Evolutionary conservation across 1,140 invertebrate genomes (phyloP), one percentile per base, ranked within the genome.

Genomic region (Schlechtendalia chinensis): DNA sequence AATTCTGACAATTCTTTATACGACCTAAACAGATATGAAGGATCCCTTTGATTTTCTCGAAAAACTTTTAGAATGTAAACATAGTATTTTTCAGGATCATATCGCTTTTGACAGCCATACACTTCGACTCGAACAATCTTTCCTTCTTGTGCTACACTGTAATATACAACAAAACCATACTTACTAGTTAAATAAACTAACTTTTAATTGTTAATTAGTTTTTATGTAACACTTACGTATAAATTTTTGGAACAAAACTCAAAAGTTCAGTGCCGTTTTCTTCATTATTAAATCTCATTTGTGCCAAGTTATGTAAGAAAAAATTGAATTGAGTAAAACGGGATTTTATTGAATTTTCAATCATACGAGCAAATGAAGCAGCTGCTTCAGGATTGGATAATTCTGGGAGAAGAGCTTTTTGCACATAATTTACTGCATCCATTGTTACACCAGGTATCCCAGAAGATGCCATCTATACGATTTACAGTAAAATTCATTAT

Each of bases 41-140:
- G 91, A 84, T 96, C 94, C 12, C 90, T 89, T 85, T 96, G 92
- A 80, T 91, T 91, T 83, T 93, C 93, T 80, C 97, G 88, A 83
- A 92, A 91, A 61, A 99, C 93, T 83, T 91, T 90, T 61, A 99
- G 86, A 83, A 97, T 93, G 86, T 97, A 99, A 84, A 98, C 95
- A 86, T 99, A 99, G 88, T 97, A 96, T 88, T 99, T 99, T 85
- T 98, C 96, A 29, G 96, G 96, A 86, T 96, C 95, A 85, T 97
- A 98, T 82, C 96, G 90, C 86, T 99, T 99, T 87, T 97, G 93
- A 86, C 91, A 97, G 71, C 92, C 92, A 67, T 93, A 89, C 14
- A 98, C 93, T 86, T 93, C 91, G 3, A 98, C 93, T 80, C 89
- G 90, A n/a, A 89, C 90, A 69, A 99, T 90, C 39, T 93, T 90